Base-by-base conservation (phyloP, 2,113 vertebrate species). In the Chlamydotis undulata region DNA sequence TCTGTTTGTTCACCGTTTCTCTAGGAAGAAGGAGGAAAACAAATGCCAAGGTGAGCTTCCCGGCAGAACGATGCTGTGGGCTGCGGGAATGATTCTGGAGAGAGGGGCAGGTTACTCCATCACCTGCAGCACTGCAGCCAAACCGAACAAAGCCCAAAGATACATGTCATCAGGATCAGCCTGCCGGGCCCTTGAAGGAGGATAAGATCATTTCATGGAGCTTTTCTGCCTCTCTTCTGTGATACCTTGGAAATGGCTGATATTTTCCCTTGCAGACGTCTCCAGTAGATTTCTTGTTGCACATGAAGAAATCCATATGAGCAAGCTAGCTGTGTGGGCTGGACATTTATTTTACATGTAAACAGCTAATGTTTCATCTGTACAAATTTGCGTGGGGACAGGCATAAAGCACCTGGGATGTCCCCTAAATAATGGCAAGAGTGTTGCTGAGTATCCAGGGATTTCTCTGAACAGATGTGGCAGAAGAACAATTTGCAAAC, bases 51-150 rank as follows among this genome's bases (percentile, higher is more conserved):
- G 10, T 10, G 33, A 77, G 60, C 76, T 74, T 21, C 57, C 53
- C 13, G 14, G 57, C 52, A 21, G 41, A 1, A 7, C 2, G 7
- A 43, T 35, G 50, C 39, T 0, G 2, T n/a, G 5, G 63, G 67
- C 41, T 59, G 50, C 5, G 33, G 63, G 65, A 17, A 41, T 76
- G 28, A 8, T 25, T 59, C 55, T 11, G 25, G 64, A 63, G 60
- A 33, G 37, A 63, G 47, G 28, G 29, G 39, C 63, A 52, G 53
- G 41, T 29, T 19, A 21, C 35, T 61, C 65, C 41, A 43, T 63
- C 35, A 16, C 25, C 47, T 53, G 49, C 76, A 60, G 24, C 49
- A 29, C 8, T 15, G 25, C 45, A 43, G n/a, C 31, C 55, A 50
- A 43, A 43, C 31, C 4, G 2, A n/a, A 26, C 19, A 39, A 41